These are phyloP conservation scores for Eira barbara DNA, from an alignment of 2,113 vertebrate genomes.

Conservation along the genomic window DNA sequence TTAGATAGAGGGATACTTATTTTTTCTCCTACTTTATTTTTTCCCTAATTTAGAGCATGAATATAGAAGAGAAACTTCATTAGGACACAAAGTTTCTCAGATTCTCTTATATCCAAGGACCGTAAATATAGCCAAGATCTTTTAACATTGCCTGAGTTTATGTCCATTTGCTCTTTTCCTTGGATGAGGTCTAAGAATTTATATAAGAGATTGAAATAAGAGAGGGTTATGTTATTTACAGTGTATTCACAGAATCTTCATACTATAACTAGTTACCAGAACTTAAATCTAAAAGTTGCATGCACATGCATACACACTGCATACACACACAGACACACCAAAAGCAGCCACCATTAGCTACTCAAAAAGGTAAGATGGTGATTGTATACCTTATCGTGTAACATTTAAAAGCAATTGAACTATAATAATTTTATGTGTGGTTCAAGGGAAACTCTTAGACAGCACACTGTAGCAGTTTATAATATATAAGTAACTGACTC, in stretches of 20 bases:
- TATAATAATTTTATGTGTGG: not conserved
- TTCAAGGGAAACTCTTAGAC: not conserved
- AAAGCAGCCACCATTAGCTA: not conserved
- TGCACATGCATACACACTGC: not conserved
- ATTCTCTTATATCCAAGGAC: not conserved
- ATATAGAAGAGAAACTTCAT: not conserved
- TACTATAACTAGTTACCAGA: not conserved
- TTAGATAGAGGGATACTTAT: not conserved
- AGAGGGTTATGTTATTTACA: not conserved
- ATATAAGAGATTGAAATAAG: not conserved
- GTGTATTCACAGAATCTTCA: not conserved
- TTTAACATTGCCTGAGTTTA: not conserved
- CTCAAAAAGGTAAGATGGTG: not conserved
- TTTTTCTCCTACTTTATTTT: not conserved
- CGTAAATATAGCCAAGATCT: not conserved
- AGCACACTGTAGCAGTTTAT: not conserved
- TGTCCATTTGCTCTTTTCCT: not conserved
- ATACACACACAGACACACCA: not conserved
- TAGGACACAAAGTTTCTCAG: not conserved
- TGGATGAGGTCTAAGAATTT: not conserved
- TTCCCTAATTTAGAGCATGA: not conserved
- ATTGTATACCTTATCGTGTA: not conserved
- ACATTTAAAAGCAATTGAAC: conserved; percentile 39
- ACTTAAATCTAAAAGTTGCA: not conserved
- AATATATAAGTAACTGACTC: conserved; percentile 19